A percentile compares a stretch with the other conserved stretches of the same genome.
phyloP scores from a whole-genome alignment of 2,113 vertebrate species.

The Hemichromis elongatus region DNA sequence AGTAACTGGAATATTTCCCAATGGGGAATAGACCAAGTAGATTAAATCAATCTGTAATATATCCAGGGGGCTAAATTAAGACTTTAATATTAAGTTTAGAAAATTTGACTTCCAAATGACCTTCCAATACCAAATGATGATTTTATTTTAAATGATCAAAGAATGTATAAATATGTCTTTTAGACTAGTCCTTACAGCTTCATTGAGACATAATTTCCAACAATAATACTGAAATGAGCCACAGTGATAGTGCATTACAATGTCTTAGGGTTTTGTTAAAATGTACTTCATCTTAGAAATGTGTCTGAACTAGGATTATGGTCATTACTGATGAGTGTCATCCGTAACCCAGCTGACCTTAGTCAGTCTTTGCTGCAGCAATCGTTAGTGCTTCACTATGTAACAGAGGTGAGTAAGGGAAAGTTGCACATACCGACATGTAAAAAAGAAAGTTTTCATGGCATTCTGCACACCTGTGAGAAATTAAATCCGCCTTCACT shows the following conservation, averaged over 20 bases:
- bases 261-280: not conserved
- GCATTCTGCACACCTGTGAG: not conserved
- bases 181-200: not conserved
- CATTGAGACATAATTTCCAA: not conserved
- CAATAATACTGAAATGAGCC: not conserved
- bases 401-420: not conserved
- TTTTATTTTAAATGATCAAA: not conserved
- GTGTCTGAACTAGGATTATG: fast-evolving
- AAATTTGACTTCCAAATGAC: not conserved
- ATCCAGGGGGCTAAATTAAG: not conserved
- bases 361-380: not conserved
- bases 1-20: not conserved
- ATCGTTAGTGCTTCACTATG: not conserved
- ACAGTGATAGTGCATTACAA: not conserved
- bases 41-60: not conserved
- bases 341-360: not conserved
- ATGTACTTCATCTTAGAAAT: not conserved
- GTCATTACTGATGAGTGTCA: not conserved
- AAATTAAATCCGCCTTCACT: not conserved
- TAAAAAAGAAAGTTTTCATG: not conserved
- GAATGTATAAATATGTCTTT: not conserved
- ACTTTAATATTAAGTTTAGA: not conserved
- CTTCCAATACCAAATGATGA: not conserved
- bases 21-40: not conserved
- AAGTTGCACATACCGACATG: not conserved